Conservation (phyloP, 2,888 invertebrate genomes). For the Cartodere bifasciata region DNA sequence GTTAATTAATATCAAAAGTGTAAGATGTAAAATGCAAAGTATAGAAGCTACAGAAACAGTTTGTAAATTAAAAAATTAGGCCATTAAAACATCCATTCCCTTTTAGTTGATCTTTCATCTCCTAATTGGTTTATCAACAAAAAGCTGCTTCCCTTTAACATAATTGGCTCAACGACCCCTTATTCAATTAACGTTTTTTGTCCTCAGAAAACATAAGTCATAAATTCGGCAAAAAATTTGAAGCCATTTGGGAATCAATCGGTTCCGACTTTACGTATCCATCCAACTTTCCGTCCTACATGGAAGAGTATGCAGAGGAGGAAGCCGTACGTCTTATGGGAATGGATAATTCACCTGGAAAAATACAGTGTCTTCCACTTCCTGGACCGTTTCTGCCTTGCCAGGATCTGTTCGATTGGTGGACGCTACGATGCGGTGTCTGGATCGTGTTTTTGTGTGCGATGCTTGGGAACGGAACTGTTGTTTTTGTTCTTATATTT, state of each 20-base stretch:
- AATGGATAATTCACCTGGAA: slow-evolving; percentile 31
- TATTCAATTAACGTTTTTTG: too few relatives aligned
- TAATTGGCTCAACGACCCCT: too few relatives aligned
- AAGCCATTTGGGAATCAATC: slow-evolving; percentile 56
- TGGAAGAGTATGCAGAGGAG: slow-evolving; percentile 62
- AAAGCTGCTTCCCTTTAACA: too few relatives aligned
- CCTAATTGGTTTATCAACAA: too few relatives aligned
- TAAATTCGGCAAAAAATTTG: slow-evolving; percentile 57
- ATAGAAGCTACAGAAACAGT: too few relatives aligned
- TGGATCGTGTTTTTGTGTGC: slow-evolving; percentile 96
- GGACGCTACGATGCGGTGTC: slow-evolving; percentile 91
- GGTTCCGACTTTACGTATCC: slow-evolving; percentile 58
- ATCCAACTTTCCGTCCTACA: slow-evolving; percentile 54
- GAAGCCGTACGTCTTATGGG: slow-evolving; percentile 29
- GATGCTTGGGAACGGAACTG: slow-evolving; percentile 90
- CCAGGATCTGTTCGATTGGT: slow-evolving; percentile 94
- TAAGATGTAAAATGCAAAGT: too few relatives aligned
- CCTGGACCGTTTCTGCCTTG: slow-evolving; percentile 93
- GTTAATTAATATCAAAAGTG: too few relatives aligned
- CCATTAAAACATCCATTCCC: too few relatives aligned
- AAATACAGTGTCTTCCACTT: slow-evolving; percentile 66
- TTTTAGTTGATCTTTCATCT: too few relatives aligned
- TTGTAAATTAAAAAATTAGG: too few relatives aligned
- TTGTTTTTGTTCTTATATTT: slow-evolving; percentile 85
- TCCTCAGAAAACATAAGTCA: slow-evolving; percentile 60